Evolutionary conservation across 2,888 invertebrate genomes (phyloP).

Genomic region (Apodemia hepburni): DNA sequence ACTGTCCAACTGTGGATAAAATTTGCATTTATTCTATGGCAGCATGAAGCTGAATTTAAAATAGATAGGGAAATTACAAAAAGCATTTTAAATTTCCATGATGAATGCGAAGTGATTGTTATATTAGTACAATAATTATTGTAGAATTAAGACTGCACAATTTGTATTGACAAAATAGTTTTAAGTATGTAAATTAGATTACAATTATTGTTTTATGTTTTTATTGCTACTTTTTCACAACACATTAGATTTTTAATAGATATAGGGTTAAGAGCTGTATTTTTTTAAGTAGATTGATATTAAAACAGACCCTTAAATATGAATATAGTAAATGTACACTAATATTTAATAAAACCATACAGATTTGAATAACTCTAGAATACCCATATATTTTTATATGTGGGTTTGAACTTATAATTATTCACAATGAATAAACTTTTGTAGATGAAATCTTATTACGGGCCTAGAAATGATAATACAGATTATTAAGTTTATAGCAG

Average conservation of each 20-base stretch:
- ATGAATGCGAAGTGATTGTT: slow-evolving; percentile 21
- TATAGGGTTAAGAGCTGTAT: background rate
- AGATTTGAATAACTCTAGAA: background rate
- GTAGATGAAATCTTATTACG: too few relatives aligned
- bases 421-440: too few relatives aligned
- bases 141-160: slow-evolving; percentile 32
- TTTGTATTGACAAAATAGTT: slow-evolving; percentile 26
- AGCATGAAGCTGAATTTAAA: background rate
- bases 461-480: too few relatives aligned
- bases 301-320: background rate
- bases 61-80: background rate
- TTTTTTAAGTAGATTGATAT: slow-evolving; percentile 6
- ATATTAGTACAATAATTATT: slow-evolving; percentile 42
- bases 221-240: slow-evolving; percentile 14
- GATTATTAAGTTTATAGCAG: too few relatives aligned
- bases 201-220: slow-evolving; percentile 13
- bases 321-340: background rate
- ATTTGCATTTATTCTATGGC: background rate
- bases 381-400: background rate
- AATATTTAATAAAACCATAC: background rate
- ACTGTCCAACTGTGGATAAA: background rate
- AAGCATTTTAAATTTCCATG: background rate
- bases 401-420: too few relatives aligned
- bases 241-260: slow-evolving; percentile 5
- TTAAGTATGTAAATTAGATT: slow-evolving; percentile 21